phyloP scores from a whole-genome alignment of 2,888 invertebrate species.

The Tenthredo scrophulariae region DNA sequence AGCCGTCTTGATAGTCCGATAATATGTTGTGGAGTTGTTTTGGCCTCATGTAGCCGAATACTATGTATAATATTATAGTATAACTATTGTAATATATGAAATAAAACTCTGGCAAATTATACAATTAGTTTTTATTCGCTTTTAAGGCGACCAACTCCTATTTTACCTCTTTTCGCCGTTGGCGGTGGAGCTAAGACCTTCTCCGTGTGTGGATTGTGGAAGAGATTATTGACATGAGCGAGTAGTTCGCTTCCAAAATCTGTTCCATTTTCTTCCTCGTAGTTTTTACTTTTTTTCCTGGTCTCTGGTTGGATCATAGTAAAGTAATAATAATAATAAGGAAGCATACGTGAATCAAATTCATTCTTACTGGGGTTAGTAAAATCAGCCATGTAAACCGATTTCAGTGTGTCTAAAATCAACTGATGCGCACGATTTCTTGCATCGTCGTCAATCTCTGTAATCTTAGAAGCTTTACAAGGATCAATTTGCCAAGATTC shows the following conservation, averaged over 20 bases:
- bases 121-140: slow-evolving; percentile 30
- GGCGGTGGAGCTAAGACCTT: slow-evolving; percentile 64
- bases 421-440: slow-evolving; percentile 63
- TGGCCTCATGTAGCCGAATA: slow-evolving; percentile 67
- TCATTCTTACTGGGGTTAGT: slow-evolving; percentile 5
- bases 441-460: slow-evolving; percentile 60
- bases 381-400: slow-evolving; percentile 64
- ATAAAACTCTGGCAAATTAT: neutral
- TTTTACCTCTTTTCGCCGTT: slow-evolving; percentile 67
- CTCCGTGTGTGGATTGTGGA: slow-evolving; percentile 61
- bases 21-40: slow-evolving; percentile 62
- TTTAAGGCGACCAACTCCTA: neutral
- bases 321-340: slow-evolving; percentile 41
- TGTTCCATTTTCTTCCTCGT: slow-evolving; percentile 52
- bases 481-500: slow-evolving; percentile 64
- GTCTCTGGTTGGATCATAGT: slow-evolving; percentile 31
- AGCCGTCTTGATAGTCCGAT: slow-evolving; percentile 67
- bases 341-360: neutral
- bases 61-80: slow-evolving; percentile 58
- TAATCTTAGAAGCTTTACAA: slow-evolving; percentile 59
- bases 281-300: slow-evolving; percentile 47
- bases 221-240: slow-evolving; percentile 64
- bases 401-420: slow-evolving; percentile 61
- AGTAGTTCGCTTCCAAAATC: slow-evolving; percentile 65
- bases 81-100: neutral